Conservation (phyloP, 2,113 vertebrate species). For the Cyanoliseus patagonus region DNA sequence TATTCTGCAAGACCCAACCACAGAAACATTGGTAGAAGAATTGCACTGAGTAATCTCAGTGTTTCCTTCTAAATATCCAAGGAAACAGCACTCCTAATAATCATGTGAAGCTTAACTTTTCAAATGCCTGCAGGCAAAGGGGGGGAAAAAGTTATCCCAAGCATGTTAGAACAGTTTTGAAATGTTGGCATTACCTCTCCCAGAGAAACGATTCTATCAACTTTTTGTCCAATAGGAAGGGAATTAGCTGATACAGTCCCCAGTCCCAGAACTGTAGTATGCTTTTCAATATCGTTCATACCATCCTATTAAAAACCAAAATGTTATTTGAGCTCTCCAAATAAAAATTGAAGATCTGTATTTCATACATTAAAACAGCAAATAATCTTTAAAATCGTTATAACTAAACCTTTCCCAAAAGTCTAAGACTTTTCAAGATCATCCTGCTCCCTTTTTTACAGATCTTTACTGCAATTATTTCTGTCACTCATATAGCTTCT, state of each 20-base stretch:
- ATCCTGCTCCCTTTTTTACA: not conserved
- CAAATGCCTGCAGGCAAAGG: not conserved
- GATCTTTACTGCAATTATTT: not conserved
- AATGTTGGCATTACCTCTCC: slow-evolving; percentile 67
- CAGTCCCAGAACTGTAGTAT: slow-evolving; percentile 40
- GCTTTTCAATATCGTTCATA: slow-evolving; percentile 64
- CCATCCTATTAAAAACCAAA: slow-evolving; percentile 56
- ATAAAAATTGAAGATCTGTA: not conserved
- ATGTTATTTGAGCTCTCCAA: not conserved
- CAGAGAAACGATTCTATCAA: slow-evolving; percentile 27
- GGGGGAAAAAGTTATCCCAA: not conserved
- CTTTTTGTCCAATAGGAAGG: slow-evolving; percentile 67
- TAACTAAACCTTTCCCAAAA: not conserved
- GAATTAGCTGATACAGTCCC: slow-evolving; percentile 63
- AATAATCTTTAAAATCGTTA: not conserved
- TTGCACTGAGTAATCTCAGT: not conserved
- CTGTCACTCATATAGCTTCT: not conserved
- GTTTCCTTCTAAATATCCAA: not conserved
- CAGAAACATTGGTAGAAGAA: not conserved
- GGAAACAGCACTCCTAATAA: not conserved
- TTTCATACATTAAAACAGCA: not conserved
- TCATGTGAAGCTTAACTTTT: not conserved
- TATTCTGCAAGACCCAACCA: not conserved
- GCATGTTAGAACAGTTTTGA: not conserved
- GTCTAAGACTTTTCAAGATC: not conserved